Percentiles rank a stretch among this genome's conserved stretches.
These are phyloP conservation scores for Cheilosia vernalis DNA, from an alignment of 2,888 invertebrate species.

Conservation along the genomic window DNA sequence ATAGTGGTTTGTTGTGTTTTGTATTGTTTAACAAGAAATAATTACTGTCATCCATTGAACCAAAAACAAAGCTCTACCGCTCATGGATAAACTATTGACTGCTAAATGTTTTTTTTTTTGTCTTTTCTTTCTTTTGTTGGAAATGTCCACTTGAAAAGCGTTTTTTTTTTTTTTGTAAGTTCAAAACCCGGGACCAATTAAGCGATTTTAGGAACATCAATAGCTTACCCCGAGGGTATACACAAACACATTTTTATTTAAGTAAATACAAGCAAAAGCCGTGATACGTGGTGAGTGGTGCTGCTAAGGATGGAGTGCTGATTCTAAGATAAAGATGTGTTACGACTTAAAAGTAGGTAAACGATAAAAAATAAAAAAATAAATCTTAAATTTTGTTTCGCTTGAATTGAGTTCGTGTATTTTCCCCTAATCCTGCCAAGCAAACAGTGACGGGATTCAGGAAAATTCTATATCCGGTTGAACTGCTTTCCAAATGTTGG, in stretches of 20 bases:
- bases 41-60: slow-evolving; percentile 4
- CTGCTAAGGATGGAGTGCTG: not conserved
- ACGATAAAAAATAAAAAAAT: too few species aligned
- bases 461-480: too few species aligned
- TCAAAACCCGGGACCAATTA: slow-evolving; percentile 62
- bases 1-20: slow-evolving; percentile 29
- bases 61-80: slow-evolving; percentile 80
- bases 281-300: not conserved
- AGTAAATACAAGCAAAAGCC: slow-evolving; percentile 7
- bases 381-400: too few species aligned
- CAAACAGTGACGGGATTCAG: too few species aligned
- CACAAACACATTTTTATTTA: slow-evolving; percentile 31
- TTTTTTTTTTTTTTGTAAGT: slow-evolving; percentile 20
- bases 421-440: too few species aligned
- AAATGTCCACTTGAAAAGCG: slow-evolving; percentile 30
- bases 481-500: too few species aligned
- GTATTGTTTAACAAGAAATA: slow-evolving; percentile 16
- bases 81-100: slow-evolving; percentile 89
- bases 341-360: too few species aligned
- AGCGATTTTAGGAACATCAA: slow-evolving; percentile 83
- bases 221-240: slow-evolving; percentile 81
- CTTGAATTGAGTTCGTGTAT: too few species aligned
- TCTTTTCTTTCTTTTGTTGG: slow-evolving; percentile 20
- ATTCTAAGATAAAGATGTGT: not conserved
- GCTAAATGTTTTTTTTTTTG: slow-evolving; percentile 72